A percentile compares a stretch with the other conserved stretches of the same genome.
These are phyloP conservation scores for Notodonta dromedarius DNA, from an alignment of 2,888 invertebrate species.

Conservation along the genomic window DNA sequence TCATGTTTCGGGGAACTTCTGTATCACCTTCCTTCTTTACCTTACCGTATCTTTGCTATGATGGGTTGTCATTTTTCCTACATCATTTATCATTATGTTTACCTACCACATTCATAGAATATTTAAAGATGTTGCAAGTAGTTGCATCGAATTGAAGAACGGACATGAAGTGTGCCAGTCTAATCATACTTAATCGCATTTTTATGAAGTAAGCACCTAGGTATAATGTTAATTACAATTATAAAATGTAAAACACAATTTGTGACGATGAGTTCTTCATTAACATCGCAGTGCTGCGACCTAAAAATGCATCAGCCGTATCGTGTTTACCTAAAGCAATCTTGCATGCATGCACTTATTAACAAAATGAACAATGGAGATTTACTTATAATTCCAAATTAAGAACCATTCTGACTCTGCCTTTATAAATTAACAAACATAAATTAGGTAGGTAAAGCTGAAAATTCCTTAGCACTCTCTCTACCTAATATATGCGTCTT, in stretches of 20 bases:
- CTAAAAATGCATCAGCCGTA: constrained; percentile 56
- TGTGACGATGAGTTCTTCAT: constrained; percentile 5
- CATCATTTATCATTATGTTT: too few relatives aligned
- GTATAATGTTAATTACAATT: background rate
- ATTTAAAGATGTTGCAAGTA: too few relatives aligned
- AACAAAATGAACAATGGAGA: constrained; percentile 13
- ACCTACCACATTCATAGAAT: too few relatives aligned
- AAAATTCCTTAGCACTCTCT: too few relatives aligned
- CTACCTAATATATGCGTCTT: background rate
- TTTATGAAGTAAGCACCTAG: background rate
- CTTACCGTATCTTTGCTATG: too few relatives aligned
- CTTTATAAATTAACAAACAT: too few relatives aligned
- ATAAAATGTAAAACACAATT: background rate
- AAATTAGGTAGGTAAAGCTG: too few relatives aligned
- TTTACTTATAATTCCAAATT: too few relatives aligned
- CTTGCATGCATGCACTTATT: constrained; percentile 37
- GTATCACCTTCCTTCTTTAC: too few relatives aligned
- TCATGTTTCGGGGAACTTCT: background rate
- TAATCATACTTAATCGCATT: background rate
- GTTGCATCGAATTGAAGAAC: background rate
- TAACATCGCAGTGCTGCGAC: constrained; percentile 35
- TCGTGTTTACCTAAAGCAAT: constrained; percentile 47
- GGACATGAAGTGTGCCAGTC: background rate
- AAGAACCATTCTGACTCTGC: too few relatives aligned
- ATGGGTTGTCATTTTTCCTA: too few relatives aligned